Evolutionary conservation across 2,797 vertebrate species (phyloP), one percentile per base, ranked within the genome.

Genomic region (Enteromius mattozi): DNA sequence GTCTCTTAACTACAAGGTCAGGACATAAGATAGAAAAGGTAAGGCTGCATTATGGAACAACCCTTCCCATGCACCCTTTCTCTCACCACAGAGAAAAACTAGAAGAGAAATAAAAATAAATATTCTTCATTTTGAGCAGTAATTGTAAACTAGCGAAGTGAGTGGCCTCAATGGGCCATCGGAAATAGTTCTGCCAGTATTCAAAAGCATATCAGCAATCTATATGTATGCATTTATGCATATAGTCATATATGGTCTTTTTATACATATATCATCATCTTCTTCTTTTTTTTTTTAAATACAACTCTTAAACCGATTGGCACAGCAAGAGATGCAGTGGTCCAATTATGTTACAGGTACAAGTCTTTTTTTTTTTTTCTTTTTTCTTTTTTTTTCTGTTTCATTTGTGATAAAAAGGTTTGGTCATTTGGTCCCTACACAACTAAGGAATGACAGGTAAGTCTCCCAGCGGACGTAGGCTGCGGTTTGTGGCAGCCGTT

Each of bases 351-450:
- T 96, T 97, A 97, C 97, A 97, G 97, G 97, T 99, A 98, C 93
- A 92, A 97, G 96, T 99, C 96, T 96, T 90, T 94, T 92, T 83
- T 71, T 71, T 33, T 81, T 21, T 95, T 90, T 92, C 91, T 33
- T 45, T 61, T 35, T 33, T 95, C 91, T 93, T 92, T 97, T 89
- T 94, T 92, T 85, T 33, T 33, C 30, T 71, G 68, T 65, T 66
- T 77, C 61, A 59, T 59, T 84, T 93, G 96, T 96, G 93, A 96
- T 99, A 96, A 97, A 98, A 99, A 99, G 95, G 97, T 99, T 99
- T 98, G 98, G 97, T 99, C 97, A 96, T 99, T 99, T 99, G 98
- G 98, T 99, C 97, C 98, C 98, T 98, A 99, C 98, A 97, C 97
- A 98, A 97, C 97, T 97, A 98, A 99, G 98, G 98, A 99, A 99